Conservation (phyloP, 2,888 invertebrate species). For the Hypomecis atomaria region DNA sequence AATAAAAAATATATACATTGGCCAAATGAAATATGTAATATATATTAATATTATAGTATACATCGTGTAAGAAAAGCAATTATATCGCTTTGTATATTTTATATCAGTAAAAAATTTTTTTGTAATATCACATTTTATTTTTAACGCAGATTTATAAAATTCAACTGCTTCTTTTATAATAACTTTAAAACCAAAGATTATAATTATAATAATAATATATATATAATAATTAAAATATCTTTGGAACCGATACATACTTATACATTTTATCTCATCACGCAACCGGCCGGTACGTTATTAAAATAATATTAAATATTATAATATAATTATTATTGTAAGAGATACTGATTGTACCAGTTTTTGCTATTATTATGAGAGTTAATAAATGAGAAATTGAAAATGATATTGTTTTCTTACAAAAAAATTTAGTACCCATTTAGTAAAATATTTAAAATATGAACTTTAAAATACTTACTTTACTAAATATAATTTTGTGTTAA, state of each 20-base stretch:
- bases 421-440: too few species aligned
- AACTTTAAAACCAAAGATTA: slow-evolving; percentile 29
- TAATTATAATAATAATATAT: neutral
- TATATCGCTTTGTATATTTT: too few species aligned
- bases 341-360: slow-evolving; percentile 51
- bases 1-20: neutral
- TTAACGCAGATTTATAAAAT: slow-evolving; percentile 1
- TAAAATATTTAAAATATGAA: too few species aligned
- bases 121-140: neutral
- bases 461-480: too few species aligned
- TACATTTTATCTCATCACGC: slow-evolving; percentile 21
- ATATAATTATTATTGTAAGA: slow-evolving; percentile 48
- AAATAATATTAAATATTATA: slow-evolving; percentile 33
- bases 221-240: neutral
- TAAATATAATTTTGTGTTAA: too few species aligned
- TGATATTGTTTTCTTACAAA: neutral
- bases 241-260: slow-evolving; percentile 20
- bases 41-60: neutral
- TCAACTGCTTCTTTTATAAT: slow-evolving; percentile 1
- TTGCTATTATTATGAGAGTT: slow-evolving; percentile 46
- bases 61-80: too few species aligned
- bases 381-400: slow-evolving; percentile 40
- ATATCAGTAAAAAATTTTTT: too few species aligned
- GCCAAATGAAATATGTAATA: neutral
- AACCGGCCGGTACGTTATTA: slow-evolving; percentile 37